Percentiles rank a stretch among this genome's conserved stretches.
phyloP scores from a whole-genome alignment of 2,888 invertebrate species.

The Apeira syringaria region DNA sequence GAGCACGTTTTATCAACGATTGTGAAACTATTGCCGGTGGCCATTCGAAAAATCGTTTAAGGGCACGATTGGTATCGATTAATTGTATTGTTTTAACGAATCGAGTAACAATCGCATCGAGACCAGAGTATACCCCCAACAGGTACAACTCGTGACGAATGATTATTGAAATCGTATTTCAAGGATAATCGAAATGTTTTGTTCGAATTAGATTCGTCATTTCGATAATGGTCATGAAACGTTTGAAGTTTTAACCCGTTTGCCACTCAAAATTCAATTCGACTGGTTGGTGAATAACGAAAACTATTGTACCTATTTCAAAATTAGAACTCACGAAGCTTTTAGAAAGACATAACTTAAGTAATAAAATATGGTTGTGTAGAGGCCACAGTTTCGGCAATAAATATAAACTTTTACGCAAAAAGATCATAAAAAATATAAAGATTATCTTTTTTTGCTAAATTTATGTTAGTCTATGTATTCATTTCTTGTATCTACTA shows the following conservation, averaged over 20 bases:
- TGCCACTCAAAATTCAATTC: background rate
- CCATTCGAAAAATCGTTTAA: conserved; percentile 29
- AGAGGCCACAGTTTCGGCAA: too few species aligned
- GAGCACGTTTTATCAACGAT: conserved; percentile 39
- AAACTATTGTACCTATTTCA: background rate
- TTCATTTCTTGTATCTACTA: too few species aligned
- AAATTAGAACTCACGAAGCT: background rate
- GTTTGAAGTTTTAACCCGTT: conserved; percentile 1
- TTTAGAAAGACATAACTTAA: background rate
- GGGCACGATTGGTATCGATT: conserved; percentile 31
- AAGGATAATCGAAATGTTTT: conserved; percentile 21
- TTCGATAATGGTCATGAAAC: conserved; percentile 8
- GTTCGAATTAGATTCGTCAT: conserved; percentile 10
- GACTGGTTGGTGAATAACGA: background rate
- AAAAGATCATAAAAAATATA: too few species aligned
- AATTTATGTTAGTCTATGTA: too few species aligned
- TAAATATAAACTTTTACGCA: too few species aligned
- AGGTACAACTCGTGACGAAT: conserved; percentile 19
- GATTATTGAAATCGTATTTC: conserved; percentile 25
- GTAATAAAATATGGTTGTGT: background rate
- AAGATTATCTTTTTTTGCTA: too few species aligned
- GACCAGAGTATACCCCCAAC: conserved; percentile 18
- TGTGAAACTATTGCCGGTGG: conserved; percentile 42
- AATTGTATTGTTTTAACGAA: conserved; percentile 30
- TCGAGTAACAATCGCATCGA: conserved; percentile 26